Evolutionary conservation across 2,888 invertebrate genomes (phyloP), one percentile per base, ranked within the genome.

Genomic region (Zaprionus bogoriensis): DNA sequence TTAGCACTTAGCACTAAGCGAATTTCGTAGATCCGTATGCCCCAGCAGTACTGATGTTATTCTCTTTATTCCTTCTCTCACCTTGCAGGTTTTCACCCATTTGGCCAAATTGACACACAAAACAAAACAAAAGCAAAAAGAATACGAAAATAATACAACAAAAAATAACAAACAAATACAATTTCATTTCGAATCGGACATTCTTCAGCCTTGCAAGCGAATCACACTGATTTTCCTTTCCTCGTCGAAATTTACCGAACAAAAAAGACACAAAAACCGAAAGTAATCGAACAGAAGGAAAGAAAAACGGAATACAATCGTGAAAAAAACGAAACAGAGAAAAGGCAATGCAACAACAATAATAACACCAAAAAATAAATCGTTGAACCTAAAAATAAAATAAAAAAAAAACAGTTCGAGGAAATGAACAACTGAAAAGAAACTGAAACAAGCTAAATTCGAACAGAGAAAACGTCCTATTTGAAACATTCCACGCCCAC

Each of bases 51-150:
- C 32, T 36, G 14, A 36, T 17, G 32, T 36, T 48, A 5, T 30
- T 30, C 12, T 36, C 4, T 22, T 9, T 6, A n/a, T 32, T 9
- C 17, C 3, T 39, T 28, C 7, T 55, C 7, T 52, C 12, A 36
- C 17, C 32, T 41, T 58, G 27, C 86, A 85, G 86, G 77, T 79
- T 76, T 73, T 79, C 63, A 66, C 20, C 42, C 62, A 66, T 78
- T 85, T 82, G 83, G 77, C 76, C 69, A 79, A 78, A 82, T 76
- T 75, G 50, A 69, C 17, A 72, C 65, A 36, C 14, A 36, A 32
- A 14, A 30, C 12, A 14, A 28, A 28, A 9, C 10, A 27, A 27
- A 27, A 27, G 9, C 9, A 28, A 10, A n/a, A 28, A 10, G 4
- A n/a, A 2, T 30, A 12, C 4, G 10, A 30, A 30, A 36, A 36